Evolutionary conservation across 2,113 vertebrate species (phyloP).

Genomic region (Lamprotornis superbus): DNA sequence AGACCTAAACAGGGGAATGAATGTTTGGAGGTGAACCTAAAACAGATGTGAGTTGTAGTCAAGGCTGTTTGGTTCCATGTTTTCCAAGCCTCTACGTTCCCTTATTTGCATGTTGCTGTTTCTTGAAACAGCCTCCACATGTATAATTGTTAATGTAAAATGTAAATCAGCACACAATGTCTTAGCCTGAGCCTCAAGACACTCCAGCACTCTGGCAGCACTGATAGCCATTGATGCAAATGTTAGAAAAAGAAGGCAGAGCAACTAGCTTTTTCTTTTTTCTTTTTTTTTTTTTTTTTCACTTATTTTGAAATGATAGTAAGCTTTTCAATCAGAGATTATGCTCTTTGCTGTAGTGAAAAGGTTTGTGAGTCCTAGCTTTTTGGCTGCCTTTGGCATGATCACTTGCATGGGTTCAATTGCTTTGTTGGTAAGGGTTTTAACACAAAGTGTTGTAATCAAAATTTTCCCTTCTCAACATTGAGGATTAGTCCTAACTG

Average conservation of each 20-base stretch:
- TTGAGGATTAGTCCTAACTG: not conserved
- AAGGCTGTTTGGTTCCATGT: not conserved
- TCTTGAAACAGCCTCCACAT: not conserved
- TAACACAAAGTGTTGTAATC: not conserved
- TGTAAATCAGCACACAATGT: not conserved
- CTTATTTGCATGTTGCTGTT: not conserved
- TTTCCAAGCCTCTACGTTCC: not conserved
- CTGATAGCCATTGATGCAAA: not conserved
- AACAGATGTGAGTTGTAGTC: not conserved
- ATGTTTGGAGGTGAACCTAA: not conserved
- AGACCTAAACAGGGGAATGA: not conserved
- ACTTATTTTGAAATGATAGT: not conserved
- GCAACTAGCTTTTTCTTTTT: accelerated
- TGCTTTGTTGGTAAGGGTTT: not conserved
- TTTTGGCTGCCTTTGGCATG: not conserved
- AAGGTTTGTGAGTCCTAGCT: not conserved
- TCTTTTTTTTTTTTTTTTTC: not conserved
- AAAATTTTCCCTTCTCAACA: not conserved
- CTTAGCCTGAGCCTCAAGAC: not conserved
- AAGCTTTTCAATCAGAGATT: not conserved
- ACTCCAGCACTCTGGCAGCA: not conserved
- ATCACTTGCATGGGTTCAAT: not conserved
- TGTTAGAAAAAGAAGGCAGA: not conserved
- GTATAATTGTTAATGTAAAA: not conserved
- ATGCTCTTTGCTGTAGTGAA: not conserved